Base-by-base conservation (phyloP, 2,113 vertebrate genomes). In the Laticauda colubrina region DNA sequence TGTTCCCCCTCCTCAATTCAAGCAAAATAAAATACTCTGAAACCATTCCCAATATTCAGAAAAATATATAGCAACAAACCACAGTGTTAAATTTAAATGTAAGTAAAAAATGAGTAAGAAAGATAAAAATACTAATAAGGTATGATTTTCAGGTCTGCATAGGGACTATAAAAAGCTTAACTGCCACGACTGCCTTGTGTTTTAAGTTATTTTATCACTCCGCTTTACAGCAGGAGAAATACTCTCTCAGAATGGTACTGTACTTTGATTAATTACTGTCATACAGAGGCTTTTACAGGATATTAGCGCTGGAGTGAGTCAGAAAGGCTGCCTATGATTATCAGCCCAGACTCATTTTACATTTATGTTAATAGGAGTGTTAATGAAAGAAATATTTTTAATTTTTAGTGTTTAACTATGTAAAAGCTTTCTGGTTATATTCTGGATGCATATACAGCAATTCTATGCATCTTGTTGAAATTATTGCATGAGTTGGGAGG, bases 111-210 rank as follows among this genome's bases (percentile, higher is more conserved):
- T 94, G 95, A 97, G 96, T 96, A 95, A 96, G 97, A 97, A 98
- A 97, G 97, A 97, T 97, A 98, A 98, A 98, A 95, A 97, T 96
- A 97, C 97, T 97, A 98, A 98, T 97, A 97, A 97, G 95, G 96
- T 97, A 96, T 97, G 97, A 98, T 98, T 97, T 98, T 97, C 97
- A 97, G 96, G 96, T 97, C 95, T 97, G 97, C 97, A 96, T 57
- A 90, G 97, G 97, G 97, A 97, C 97, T 96, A 97, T 98, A 97
- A 97, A 97, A 97, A 96, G 96, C 96, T 96, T 97, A 97, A 97
- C 96, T 97, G 97, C 97, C 96, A 96, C 94, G 95, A 91, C 91
- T 95, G 95, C 89, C 0, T 93, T 95, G 96, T 94, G 97, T 95
- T 96, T 97, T 96, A 97, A 97, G 97, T 97, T 97, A 97, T 96